These are phyloP conservation scores for Denticeps clupeoides DNA, from an alignment of 2,797 vertebrate species.

Conservation along the genomic window DNA sequence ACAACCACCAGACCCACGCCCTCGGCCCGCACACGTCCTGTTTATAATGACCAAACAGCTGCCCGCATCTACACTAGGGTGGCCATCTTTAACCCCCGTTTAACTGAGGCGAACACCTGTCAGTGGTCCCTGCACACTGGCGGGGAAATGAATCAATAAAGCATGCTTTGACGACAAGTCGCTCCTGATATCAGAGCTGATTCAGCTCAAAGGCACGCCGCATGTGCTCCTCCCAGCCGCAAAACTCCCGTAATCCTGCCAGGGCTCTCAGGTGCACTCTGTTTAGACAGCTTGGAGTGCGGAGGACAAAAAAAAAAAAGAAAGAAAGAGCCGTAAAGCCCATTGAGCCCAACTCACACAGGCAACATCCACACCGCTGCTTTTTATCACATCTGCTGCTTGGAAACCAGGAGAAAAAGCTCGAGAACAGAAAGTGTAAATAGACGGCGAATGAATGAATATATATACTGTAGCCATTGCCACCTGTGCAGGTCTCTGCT, in stretches of 20 bases:
- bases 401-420: background rate
- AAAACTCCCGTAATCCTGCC: conserved; percentile 23
- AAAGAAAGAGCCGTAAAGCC: background rate
- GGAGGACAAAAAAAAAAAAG: conserved; percentile 11
- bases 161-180: conserved; percentile 8
- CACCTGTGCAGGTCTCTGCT: conserved; percentile 9
- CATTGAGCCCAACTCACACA: background rate
- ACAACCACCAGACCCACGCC: no score
- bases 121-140: background rate
- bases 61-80: conserved; percentile 2
- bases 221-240: conserved; percentile 7
- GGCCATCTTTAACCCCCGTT: conserved; percentile 12
- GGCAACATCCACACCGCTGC: background rate
- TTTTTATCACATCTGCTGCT: background rate
- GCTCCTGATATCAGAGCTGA: conserved; percentile 1
- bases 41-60: background rate
- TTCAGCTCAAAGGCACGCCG: conserved; percentile 8
- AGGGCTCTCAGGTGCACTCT: conserved; percentile 26
- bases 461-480: conserved; percentile 5
- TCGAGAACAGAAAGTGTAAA: background rate
- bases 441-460: background rate
- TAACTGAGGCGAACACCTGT: conserved; percentile 1
- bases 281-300: conserved; percentile 35
- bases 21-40: background rate
- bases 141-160: conserved; percentile 8